Evolutionary conservation across 1,140 invertebrate genomes (phyloP).

Genomic region (Plectrocnemia conspersa): DNA sequence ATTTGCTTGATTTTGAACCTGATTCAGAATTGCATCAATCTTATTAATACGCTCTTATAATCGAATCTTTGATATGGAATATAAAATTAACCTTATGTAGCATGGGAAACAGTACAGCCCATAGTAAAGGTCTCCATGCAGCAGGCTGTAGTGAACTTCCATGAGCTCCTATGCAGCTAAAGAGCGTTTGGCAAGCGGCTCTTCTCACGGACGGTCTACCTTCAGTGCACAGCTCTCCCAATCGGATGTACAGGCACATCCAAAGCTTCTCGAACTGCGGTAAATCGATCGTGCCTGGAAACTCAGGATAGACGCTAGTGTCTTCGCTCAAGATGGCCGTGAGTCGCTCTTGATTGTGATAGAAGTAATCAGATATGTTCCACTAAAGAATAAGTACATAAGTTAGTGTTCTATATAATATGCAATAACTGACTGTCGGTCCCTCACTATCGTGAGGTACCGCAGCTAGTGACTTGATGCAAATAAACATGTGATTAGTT

Average conservation of each 20-base stretch:
- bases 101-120: conserved; percentile 93
- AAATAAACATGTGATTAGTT: too few relatives aligned
- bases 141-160: conserved; percentile 78
- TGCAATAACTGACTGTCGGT: too few relatives aligned
- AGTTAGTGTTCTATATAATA: background rate
- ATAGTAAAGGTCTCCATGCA: conserved; percentile 87
- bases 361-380: conserved; percentile 97
- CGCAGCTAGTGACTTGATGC: too few relatives aligned
- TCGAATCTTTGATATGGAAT: background rate
- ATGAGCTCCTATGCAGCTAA: conserved; percentile 95
- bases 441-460: too few relatives aligned
- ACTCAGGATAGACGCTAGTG: conserved; percentile 71
- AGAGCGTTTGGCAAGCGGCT: conserved; percentile 96
- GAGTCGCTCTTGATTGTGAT: conserved; percentile 89
- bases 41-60: background rate
- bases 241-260: conserved; percentile 89
- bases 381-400: conserved; percentile 58
- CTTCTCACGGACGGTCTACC: conserved; percentile 91
- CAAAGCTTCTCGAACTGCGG: conserved; percentile 89
- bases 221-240: conserved; percentile 93
- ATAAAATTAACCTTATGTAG: conserved; percentile 74
- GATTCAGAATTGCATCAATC: background rate
- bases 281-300: conserved; percentile 77
- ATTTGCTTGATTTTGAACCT: conserved; percentile 70
- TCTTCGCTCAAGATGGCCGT: conserved; percentile 65